These are phyloP conservation scores for Odontamblyopus rebecca DNA, from an alignment of 2,797 vertebrate genomes.

Conservation along the genomic window DNA sequence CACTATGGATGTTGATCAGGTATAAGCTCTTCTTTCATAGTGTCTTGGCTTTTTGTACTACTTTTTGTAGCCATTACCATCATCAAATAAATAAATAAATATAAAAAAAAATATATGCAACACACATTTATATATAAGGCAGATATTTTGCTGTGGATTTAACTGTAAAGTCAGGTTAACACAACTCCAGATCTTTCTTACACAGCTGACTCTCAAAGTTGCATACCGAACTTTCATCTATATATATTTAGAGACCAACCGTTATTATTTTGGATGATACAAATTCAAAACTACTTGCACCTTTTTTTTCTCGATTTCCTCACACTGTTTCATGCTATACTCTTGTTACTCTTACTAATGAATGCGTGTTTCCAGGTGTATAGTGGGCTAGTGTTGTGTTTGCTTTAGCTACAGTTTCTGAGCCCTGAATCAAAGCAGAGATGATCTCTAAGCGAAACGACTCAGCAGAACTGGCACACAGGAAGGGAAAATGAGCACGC, in stretches of 20 bases:
- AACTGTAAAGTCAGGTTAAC: not conserved
- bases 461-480: constrained; percentile 69
- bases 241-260: not conserved
- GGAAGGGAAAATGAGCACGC: constrained; percentile 35
- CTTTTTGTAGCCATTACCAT: no score
- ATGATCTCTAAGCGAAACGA: constrained; percentile 65
- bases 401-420: constrained; percentile 80
- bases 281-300: not conserved
- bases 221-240: not conserved
- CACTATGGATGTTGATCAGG: not conserved
- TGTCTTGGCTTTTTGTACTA: not conserved
- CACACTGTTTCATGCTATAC: not conserved
- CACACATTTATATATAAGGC: not conserved
- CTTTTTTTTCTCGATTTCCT: no score
- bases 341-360: constrained; percentile 28
- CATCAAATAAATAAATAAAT: not conserved
- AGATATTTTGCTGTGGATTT: not conserved
- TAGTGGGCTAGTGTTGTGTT: constrained; percentile 58
- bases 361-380: constrained; percentile 51
- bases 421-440: constrained; percentile 69
- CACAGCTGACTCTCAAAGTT: not conserved
- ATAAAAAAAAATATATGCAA: not conserved
- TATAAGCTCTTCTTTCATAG: not conserved
- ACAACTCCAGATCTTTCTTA: not conserved
- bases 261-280: not conserved